Conservation (phyloP, 2,113 vertebrate genomes). For the Chlorocebus sabaeus region DNA sequence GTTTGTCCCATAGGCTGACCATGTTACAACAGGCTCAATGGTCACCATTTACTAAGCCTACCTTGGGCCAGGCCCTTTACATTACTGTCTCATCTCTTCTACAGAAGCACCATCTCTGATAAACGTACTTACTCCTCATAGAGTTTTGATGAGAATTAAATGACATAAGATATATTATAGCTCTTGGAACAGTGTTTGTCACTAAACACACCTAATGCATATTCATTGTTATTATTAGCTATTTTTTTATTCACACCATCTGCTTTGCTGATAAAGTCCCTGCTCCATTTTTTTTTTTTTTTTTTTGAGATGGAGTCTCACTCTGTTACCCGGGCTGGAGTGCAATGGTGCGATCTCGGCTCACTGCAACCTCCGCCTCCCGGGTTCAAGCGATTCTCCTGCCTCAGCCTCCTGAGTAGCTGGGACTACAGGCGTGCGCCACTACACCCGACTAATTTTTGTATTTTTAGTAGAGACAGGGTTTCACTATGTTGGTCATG, state of each 20-base stretch:
- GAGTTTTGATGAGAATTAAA: neutral
- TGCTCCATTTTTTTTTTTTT: neutral
- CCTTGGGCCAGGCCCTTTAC: neutral
- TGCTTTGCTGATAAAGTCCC: neutral
- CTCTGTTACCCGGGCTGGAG: no score
- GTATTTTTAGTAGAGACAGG: no score
- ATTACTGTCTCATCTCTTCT: neutral
- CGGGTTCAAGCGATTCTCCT: no score
- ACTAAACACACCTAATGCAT: neutral
- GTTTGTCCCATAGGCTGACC: neutral
- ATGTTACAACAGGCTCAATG: neutral
- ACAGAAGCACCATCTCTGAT: neutral
- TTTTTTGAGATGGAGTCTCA: no score
- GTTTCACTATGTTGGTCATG: no score
- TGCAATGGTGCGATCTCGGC: no score
- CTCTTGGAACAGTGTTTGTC: neutral
- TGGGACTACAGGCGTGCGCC: no score
- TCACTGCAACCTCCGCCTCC: no score
- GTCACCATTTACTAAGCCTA: neutral
- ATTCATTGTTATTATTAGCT: neutral
- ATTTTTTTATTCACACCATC: neutral
- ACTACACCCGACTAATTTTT: no score
- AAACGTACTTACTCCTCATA: neutral
- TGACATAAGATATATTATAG: neutral
- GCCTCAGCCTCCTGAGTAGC: no score